A percentile compares a stretch with the other conserved stretches of the same genome.
phyloP scores from a whole-genome alignment of 2,797 vertebrate species.

The Sphaeramia orbicularis region DNA sequence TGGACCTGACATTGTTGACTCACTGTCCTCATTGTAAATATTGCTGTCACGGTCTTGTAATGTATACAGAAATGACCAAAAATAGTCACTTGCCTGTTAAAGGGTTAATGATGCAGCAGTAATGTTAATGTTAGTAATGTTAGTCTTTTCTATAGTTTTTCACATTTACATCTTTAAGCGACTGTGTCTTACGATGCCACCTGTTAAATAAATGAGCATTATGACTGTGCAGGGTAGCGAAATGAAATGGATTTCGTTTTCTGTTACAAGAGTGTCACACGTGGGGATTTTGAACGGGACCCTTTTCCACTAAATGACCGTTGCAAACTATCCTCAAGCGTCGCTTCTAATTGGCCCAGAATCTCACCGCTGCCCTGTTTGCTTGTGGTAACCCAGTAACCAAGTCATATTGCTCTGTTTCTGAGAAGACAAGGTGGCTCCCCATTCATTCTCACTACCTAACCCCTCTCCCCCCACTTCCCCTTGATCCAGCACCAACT shows the following conservation, averaged over 20 bases:
- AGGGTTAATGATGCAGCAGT: neutral
- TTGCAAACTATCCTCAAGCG: conserved; percentile 34
- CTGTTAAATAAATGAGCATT: conserved; percentile 15
- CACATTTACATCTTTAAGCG: conserved; percentile 13
- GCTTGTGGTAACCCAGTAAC: conserved; percentile 54
- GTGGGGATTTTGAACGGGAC: conserved; percentile 69
- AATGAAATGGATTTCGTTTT: conserved; percentile 63
- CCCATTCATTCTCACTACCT: conserved; percentile 47
- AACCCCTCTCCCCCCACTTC: neutral
- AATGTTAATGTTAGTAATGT: too few relatives aligned
- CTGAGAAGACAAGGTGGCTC: conserved; percentile 68
- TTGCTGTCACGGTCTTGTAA: too few relatives aligned
- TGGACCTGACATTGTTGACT: too few relatives aligned
- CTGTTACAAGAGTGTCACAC: conserved; percentile 66
- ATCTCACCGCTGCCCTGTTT: conserved; percentile 21
- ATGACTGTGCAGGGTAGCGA: conserved; percentile 56
- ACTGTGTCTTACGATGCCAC: conserved; percentile 44
- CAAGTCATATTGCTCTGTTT: conserved; percentile 60
- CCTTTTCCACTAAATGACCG: conserved; percentile 68
- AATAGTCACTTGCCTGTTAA: too few relatives aligned
- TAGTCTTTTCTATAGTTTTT: neutral
- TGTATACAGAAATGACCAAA: too few relatives aligned
- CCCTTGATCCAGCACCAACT: neutral
- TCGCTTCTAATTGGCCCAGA: conserved; percentile 18
- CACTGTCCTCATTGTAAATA: too few relatives aligned